Percentiles rank a stretch among this genome's conserved stretches.
Conservation (phyloP, 2,113 vertebrate genomes). For the Phrynocephalus versicolor region DNA sequence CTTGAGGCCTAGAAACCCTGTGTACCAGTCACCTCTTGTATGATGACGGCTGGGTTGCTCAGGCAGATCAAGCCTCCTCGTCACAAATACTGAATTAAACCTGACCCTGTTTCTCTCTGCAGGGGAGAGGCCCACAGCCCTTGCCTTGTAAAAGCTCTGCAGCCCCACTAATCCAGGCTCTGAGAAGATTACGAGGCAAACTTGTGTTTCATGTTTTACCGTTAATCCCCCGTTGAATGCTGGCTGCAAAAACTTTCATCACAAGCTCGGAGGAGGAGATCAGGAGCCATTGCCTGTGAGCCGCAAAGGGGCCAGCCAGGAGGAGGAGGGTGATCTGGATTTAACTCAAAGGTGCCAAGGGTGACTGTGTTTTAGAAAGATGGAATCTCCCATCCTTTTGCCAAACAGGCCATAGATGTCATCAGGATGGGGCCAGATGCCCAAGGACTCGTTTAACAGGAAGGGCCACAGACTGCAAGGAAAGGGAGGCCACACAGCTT, state of each 20-base stretch:
- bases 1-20: not conserved
- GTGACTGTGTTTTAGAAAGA: not conserved
- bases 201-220: conserved; percentile 17
- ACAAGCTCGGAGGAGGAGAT: not conserved
- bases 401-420: not conserved
- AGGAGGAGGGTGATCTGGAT: not conserved
- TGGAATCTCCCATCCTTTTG: not conserved
- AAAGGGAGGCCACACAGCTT: not conserved
- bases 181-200: conserved; percentile 20
- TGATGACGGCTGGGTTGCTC: not conserved
- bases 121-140: not conserved
- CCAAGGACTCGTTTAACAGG: not conserved
- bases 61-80: not conserved
- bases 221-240: conserved; percentile 15
- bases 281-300: not conserved
- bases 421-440: not conserved
- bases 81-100: conserved; percentile 5
- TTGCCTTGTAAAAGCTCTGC: not conserved
- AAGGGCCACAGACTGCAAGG: not conserved
- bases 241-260: conserved; percentile 23
- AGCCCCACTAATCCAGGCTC: conserved; percentile 13
- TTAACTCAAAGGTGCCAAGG: not conserved
- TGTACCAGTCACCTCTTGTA: too few relatives aligned
- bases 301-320: not conserved
- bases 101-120: conserved; percentile 4